phyloP scores from a whole-genome alignment of 2,113 vertebrate species.

The Festucalex cinctus region DNA sequence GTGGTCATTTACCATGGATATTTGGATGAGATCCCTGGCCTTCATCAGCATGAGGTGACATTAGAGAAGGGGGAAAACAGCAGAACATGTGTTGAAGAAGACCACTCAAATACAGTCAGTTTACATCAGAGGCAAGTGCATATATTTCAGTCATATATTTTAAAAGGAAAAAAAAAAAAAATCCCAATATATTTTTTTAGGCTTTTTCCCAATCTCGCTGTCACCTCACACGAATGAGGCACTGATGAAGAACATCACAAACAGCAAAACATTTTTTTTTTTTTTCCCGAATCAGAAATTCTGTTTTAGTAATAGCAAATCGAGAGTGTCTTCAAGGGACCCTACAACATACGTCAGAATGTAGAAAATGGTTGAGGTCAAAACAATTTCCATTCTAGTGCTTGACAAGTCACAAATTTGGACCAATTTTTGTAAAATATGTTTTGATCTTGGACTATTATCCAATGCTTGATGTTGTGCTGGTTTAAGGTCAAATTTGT shows the following conservation, averaged over 20 bases:
- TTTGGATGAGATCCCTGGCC: conserved; percentile 74
- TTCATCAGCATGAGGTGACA: conserved; percentile 74
- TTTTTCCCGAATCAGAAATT: neutral
- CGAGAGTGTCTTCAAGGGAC: neutral
- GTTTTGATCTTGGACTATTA: too few relatives aligned
- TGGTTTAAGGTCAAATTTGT: too few relatives aligned
- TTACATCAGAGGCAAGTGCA: neutral
- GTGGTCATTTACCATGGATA: conserved; percentile 76
- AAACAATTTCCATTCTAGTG: too few relatives aligned
- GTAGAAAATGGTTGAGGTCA: too few relatives aligned
- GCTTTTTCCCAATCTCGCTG: conserved; percentile 50
- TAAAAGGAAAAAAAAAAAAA: neutral
- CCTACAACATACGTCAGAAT: neutral
- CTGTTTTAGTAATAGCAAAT: neutral
- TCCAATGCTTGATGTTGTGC: too few relatives aligned
- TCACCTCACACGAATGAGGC: conserved; percentile 62
- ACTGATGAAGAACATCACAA: conserved; percentile 24
- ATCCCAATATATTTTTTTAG: neutral
- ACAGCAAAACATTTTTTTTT: neutral
- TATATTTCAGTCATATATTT: neutral
- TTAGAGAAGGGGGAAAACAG: conserved; percentile 70
- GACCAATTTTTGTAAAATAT: too few relatives aligned
- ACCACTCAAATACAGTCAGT: conserved; percentile 7
- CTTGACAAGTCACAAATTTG: too few relatives aligned
- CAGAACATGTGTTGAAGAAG: conserved; percentile 62